Base-by-base conservation (phyloP, 1,140 invertebrate genomes). In the Heliconius himera region DNA sequence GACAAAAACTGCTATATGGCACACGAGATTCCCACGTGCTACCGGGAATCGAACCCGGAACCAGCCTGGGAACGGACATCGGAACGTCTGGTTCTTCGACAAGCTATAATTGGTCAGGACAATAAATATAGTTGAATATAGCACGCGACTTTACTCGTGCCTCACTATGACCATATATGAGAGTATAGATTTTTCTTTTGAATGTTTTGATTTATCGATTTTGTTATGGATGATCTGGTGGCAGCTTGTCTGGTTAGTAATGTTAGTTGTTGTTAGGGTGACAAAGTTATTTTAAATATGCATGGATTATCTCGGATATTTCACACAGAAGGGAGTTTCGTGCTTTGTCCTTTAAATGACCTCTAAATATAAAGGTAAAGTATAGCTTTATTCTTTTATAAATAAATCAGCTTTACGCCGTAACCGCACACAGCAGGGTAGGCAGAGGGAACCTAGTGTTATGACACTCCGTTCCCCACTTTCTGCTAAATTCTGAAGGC, bases 11-110 rank as follows among this genome's bases (percentile, higher is more conserved):
- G 87, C 88, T 88, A 88, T 89, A 89, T 85, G 84, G 84, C 82
- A 87, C 83, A 83, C 82, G 80, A 81, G 85, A 82, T 90, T 92
- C 91, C 88, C 91, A 93, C 91, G 90, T 91, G 90, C 87, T 93
- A 93, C 88, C 82, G 71, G 85, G 91, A 93, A 91, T 84, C 81
- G 74, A 91, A 91, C 91, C 89, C 89, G 91, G 90, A 93, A 93
- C 88, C 66, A 71, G 13, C 84, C 83, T 91, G 89, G 90, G 90
- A 91, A 92, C 86, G 84, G 83, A 86, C 80, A 78, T 82, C 84
- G 85, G 84, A 86, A 85, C 85, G 88, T 76, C 82, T 77, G 81
- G 81, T 80, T 83, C 79, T 81, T 81, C 66, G 78, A 79, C 76
- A 33, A 78, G 76, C 85, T 85, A 83, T 88, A 88, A 88, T 87